These are phyloP conservation scores for Pseudopleuronectes americanus DNA, from an alignment of 2,797 vertebrate species.

Conservation along the genomic window DNA sequence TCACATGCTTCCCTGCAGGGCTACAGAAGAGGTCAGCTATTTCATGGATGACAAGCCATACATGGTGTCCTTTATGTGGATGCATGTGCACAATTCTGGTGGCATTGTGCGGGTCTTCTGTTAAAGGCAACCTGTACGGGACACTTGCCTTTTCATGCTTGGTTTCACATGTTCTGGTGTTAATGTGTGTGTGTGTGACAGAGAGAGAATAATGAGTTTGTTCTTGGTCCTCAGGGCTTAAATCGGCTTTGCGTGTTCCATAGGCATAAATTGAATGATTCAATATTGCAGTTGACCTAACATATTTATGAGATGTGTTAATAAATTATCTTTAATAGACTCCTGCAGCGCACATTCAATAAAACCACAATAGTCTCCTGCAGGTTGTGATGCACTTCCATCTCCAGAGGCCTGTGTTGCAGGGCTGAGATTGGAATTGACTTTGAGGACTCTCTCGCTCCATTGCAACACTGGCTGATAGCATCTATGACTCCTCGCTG, in stretches of 20 bases:
- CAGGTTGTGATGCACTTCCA: slow-evolving; percentile 18
- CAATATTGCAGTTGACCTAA: slow-evolving; percentile 21
- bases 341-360: slow-evolving; percentile 9
- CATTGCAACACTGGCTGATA: slow-evolving; percentile 27
- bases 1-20: slow-evolving; percentile 74
- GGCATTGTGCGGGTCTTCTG: slow-evolving; percentile 49
- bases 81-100: slow-evolving; percentile 54
- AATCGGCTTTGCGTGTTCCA: slow-evolving; percentile 6
- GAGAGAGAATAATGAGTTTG: not conserved
- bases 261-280: slow-evolving; percentile 39
- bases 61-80: slow-evolving; percentile 62
- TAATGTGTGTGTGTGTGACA: slow-evolving; percentile 2
- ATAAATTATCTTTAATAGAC: slow-evolving; percentile 46
- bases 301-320: slow-evolving; percentile 64
- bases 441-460: slow-evolving; percentile 13
- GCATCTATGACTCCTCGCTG: slow-evolving; percentile 4
- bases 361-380: slow-evolving; percentile 3
- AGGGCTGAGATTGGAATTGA: slow-evolving; percentile 16
- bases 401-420: slow-evolving; percentile 17
- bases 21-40: slow-evolving; percentile 46
- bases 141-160: slow-evolving; percentile 37
- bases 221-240: slow-evolving; percentile 23
- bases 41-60: slow-evolving; percentile 62
- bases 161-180: slow-evolving; percentile 28
- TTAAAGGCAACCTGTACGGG: slow-evolving; percentile 34